These are phyloP conservation scores for Oryzias dopingdopingensis DNA, from an alignment of 2,797 vertebrate species.

Conservation along the genomic window DNA sequence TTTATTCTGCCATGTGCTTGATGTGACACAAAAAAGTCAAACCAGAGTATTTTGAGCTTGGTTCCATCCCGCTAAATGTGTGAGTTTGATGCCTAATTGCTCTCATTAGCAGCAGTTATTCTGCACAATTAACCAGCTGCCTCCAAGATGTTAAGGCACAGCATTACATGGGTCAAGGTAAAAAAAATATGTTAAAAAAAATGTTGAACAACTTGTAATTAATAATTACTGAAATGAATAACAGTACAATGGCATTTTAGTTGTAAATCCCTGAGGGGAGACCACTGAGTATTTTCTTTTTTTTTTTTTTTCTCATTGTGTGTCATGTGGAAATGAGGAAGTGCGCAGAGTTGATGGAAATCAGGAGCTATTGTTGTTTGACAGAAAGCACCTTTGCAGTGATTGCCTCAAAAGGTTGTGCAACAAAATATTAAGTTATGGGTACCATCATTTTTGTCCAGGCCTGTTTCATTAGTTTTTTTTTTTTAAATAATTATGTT, in stretches of 20 bases:
- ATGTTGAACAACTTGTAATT: slow-evolving; percentile 59
- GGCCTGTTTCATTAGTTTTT: too few relatives aligned
- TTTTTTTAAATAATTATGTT: too few relatives aligned
- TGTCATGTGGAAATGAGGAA: slow-evolving; percentile 42
- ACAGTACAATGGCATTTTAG: slow-evolving; percentile 63
- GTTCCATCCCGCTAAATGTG: slow-evolving; percentile 43
- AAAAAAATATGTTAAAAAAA: slow-evolving; percentile 37
- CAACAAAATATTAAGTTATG: too few relatives aligned
- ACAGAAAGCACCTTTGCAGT: slow-evolving; percentile 76
- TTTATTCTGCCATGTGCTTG: slow-evolving; percentile 25
- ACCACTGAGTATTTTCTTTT: slow-evolving; percentile 37
- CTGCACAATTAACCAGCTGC: slow-evolving; percentile 73
- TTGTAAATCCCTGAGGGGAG: slow-evolving; percentile 51
- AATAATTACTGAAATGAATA: slow-evolving; percentile 76
- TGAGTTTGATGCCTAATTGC: slow-evolving; percentile 70
- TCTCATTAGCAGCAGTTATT: slow-evolving; percentile 75
- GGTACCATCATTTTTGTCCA: too few relatives aligned
- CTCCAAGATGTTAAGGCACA: slow-evolving; percentile 69
- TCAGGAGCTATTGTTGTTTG: slow-evolving; percentile 76
- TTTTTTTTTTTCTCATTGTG: slow-evolving; percentile 16
- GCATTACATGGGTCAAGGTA: slow-evolving; percentile 67
- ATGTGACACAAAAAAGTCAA: slow-evolving; percentile 52
- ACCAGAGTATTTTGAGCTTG: slow-evolving; percentile 33
- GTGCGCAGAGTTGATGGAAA: slow-evolving; percentile 58
- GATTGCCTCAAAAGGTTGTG: too few relatives aligned